Conservation (phyloP, 2,113 vertebrate species). For the Odobenus rosmarus region DNA sequence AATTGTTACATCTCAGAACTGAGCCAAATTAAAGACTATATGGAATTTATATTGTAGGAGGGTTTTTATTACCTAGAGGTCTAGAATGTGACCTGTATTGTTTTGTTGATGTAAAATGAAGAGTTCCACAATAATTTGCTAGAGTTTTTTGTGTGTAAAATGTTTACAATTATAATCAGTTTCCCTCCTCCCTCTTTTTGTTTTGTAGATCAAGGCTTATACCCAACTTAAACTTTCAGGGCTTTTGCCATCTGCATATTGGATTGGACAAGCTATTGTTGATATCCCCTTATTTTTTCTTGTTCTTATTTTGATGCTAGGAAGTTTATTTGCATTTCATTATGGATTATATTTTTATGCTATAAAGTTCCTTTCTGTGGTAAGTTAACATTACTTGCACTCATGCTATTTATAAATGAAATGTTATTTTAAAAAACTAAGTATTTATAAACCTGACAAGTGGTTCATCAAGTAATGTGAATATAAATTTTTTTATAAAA, state of each 20-base stretch:
- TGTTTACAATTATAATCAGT: background rate
- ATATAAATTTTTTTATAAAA: background rate
- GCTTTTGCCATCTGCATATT: slow-evolving; percentile 96
- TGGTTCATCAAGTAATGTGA: background rate
- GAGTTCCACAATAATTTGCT: background rate
- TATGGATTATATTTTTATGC: slow-evolving; percentile 90
- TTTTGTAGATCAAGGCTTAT: slow-evolving; percentile 92
- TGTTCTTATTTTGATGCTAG: slow-evolving; percentile 91
- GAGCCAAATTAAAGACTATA: background rate
- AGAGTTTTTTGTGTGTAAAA: slow-evolving; percentile 30
- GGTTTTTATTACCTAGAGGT: background rate
- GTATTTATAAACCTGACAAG: background rate
- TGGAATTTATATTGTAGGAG: background rate
- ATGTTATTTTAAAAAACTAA: background rate
- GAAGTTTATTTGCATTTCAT: slow-evolving; percentile 94
- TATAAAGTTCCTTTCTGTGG: slow-evolving; percentile 92
- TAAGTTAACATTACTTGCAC: slow-evolving; percentile 80
- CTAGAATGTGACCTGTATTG: slow-evolving; percentile 6
- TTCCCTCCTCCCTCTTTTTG: background rate
- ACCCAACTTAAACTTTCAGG: slow-evolving; percentile 95
- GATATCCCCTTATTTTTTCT: slow-evolving; percentile 94
- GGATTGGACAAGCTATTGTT: slow-evolving; percentile 93
- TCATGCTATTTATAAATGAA: slow-evolving; percentile 26
- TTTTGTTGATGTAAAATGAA: slow-evolving; percentile 31
- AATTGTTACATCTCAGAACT: slow-evolving; percentile 7